These are phyloP conservation scores for Chaetogeoica ovagalla DNA, from an alignment of 2,888 invertebrate species.

Conservation along the genomic window DNA sequence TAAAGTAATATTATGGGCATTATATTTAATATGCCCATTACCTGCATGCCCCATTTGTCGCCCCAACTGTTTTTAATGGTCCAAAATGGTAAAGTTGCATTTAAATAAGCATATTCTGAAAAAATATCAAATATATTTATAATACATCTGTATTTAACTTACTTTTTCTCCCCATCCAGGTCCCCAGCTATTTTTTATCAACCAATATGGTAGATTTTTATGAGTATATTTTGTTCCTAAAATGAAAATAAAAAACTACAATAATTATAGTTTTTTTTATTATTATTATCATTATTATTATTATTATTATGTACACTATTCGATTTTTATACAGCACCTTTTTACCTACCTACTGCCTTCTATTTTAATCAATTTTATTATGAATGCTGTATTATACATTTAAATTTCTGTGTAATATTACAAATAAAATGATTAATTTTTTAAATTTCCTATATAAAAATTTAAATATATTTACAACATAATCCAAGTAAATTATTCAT, in stretches of 20 bases:
- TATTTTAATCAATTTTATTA: too few species aligned
- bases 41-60: constrained; percentile 81
- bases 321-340: too few species aligned
- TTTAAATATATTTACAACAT: neutral
- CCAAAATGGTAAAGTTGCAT: constrained; percentile 81
- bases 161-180: constrained; percentile 82
- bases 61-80: constrained; percentile 97
- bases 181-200: constrained; percentile 95
- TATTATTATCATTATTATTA: too few species aligned
- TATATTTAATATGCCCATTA: constrained; percentile 56
- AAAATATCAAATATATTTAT: constrained; percentile 58
- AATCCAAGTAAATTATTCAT: neutral
- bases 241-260: constrained; percentile 57
- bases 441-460: too few species aligned
- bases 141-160: constrained; percentile 54
- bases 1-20: neutral
- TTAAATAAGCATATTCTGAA: constrained; percentile 77
- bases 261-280: neutral
- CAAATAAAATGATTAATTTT: too few species aligned
- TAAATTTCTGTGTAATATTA: too few species aligned
- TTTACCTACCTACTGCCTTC: too few species aligned
- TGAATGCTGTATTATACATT: too few species aligned
- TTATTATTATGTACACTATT: too few species aligned
- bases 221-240: constrained; percentile 78
- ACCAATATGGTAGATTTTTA: constrained; percentile 85